A percentile compares a stretch with the other conserved stretches of the same genome.
Conservation (phyloP, 2,113 vertebrate genomes). For the Nymphicus hollandicus region DNA sequence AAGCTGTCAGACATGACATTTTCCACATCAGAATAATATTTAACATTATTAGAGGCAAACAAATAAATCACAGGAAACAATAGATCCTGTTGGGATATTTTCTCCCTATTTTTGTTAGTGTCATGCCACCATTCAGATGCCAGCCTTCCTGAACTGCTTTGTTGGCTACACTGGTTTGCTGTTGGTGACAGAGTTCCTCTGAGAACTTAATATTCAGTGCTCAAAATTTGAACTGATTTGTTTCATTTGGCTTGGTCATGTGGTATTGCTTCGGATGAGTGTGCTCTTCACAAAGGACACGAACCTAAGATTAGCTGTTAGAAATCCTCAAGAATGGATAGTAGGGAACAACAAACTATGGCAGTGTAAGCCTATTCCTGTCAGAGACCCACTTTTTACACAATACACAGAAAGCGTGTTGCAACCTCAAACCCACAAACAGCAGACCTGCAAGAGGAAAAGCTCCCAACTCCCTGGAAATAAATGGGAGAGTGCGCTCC, state of each 20-base stretch:
- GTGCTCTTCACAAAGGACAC: neutral
- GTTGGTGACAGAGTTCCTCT: neutral
- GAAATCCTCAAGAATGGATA: neutral
- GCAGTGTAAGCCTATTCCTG: neutral
- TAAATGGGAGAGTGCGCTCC: accelerated
- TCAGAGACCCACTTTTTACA: neutral
- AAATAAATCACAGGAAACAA: neutral
- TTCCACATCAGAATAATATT: neutral
- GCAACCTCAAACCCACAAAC: neutral
- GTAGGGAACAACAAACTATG: neutral
- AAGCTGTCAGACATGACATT: accelerated
- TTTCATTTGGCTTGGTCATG: neutral
- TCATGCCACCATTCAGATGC: neutral
- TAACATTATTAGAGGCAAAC: neutral
- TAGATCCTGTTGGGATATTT: neutral
- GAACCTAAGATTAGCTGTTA: neutral
- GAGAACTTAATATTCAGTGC: neutral
- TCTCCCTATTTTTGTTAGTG: neutral
- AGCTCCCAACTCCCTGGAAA: neutral
- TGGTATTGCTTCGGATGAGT: neutral
- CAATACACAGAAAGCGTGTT: neutral
- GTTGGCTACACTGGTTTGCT: neutral
- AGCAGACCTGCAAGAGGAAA: neutral
- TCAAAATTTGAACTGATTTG: neutral
- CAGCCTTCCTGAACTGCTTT: neutral